Evolutionary conservation across 2,888 invertebrate genomes (phyloP).

Genomic region (Pristionchus japonicus): DNA sequence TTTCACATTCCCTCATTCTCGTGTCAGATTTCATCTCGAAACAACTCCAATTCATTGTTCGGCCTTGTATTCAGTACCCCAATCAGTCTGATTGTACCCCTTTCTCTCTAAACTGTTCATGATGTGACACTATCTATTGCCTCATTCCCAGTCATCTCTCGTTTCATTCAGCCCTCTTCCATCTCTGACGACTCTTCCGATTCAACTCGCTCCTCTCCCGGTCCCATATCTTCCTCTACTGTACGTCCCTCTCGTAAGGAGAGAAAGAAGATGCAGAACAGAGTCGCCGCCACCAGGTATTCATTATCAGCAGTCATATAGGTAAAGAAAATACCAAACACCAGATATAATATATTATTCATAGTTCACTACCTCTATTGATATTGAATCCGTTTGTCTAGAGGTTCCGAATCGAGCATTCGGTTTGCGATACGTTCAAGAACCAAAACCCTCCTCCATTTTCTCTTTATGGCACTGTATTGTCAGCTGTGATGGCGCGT

Average conservation of each 20-base stretch:
- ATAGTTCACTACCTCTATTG: too few species aligned
- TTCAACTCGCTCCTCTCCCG: not conserved
- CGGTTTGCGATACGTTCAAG: too few species aligned
- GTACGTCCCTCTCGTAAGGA: conserved; percentile 1
- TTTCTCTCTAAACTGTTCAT: too few species aligned
- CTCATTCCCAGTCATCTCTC: not conserved
- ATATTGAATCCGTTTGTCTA: too few species aligned
- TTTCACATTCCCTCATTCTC: not conserved
- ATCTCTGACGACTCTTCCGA: not conserved
- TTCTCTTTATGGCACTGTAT: not conserved
- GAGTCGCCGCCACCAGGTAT: conserved; percentile 47
- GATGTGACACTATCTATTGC: not conserved
- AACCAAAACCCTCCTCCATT: not conserved
- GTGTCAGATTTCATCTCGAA: too few species aligned
- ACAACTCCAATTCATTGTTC: too few species aligned
- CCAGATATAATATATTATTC: too few species aligned
- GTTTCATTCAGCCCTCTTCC: not conserved
- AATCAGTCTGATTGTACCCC: too few species aligned
- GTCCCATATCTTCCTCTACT: not conserved
- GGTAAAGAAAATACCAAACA: not conserved
- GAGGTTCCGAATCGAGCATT: too few species aligned
- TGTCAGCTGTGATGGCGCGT: not conserved
- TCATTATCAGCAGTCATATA: not conserved
- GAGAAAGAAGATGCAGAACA: conserved; percentile 48
- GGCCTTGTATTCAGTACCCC: too few species aligned